Base-by-base conservation (phyloP, 1,140 invertebrate genomes). In the Orius insidiosus region DNA sequence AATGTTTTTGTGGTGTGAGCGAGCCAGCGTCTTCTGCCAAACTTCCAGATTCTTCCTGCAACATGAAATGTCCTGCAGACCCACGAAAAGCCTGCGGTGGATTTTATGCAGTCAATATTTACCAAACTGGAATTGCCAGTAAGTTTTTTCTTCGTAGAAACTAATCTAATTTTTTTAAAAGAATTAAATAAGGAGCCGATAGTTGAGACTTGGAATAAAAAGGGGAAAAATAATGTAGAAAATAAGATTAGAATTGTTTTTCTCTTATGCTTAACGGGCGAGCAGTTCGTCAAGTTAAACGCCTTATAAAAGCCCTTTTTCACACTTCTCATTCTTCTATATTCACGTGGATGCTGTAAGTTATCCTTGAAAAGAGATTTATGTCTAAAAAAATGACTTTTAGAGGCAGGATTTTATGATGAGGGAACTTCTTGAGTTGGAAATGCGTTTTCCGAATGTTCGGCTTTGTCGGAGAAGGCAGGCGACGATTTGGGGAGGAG, bases 401-500 rank as follows among this genome's bases (percentile, higher is more conserved):
- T 67, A 96, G 90, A 76, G 92, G 53, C 88, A 95, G 71, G 85
- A 94, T 65, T 96, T 90, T 64, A 65, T 98, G 40, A 88, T 84
- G 63, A 69, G 85, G 36, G 81, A 94, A 63, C 69, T 97, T 52
- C 63, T 82, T 44, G 57, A 70, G 38, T 60, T 96, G 38, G 83
- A 90, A 61, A 65, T 64, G 49, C 56, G 58, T 47, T 78, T 78
- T 53, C 65, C 72, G 2, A 97, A 98, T 66, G 78, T 98, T 43
- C 74, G 76, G 46, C 62, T 98, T 33, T 78, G 86, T 1, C 66
- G 71, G 19, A 70, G 74, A 39, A 70, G 93, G 52, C 83, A 78
- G 58, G 79, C 90, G 2, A 96, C 92, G 15, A 99, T 99, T 53
- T 99, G 95, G 95, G 95, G 94, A 46, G 95, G 95, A 24, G 86